phyloP scores from a whole-genome alignment of 1,140 invertebrate species.

The Aphis gossypii region DNA sequence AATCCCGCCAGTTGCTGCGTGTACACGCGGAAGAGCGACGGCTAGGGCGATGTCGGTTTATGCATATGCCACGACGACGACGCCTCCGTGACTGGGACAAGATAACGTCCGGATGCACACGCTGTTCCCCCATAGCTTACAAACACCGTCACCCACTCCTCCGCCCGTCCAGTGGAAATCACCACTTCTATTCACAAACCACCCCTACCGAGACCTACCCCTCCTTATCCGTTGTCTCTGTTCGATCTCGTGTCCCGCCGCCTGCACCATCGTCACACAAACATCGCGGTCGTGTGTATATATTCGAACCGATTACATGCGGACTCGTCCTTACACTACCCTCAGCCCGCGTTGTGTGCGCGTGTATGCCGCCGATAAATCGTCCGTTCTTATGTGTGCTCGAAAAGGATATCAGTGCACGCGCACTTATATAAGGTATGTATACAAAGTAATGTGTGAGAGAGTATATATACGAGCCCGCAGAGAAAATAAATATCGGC shows the following conservation, averaged over 20 bases:
- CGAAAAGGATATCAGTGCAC: background rate
- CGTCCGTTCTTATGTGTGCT: background rate
- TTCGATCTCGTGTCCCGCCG: background rate
- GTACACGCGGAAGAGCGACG: background rate
- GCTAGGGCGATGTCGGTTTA: conserved; percentile 37
- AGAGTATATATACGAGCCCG: background rate
- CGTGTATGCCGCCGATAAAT: background rate
- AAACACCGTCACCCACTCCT: background rate
- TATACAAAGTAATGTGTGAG: background rate
- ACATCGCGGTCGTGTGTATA: background rate
- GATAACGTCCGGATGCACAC: conserved; percentile 46
- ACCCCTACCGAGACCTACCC: background rate
- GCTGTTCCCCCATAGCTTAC: background rate
- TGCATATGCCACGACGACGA: conserved; percentile 32
- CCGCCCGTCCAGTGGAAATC: background rate
- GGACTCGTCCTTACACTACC: background rate
- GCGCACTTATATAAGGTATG: background rate
- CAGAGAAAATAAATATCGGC: background rate
- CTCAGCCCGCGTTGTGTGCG: background rate
- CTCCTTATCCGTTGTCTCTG: background rate
- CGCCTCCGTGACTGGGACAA: background rate
- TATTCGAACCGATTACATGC: background rate
- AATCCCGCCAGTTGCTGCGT: background rate
- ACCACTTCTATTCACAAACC: conserved; percentile 3
- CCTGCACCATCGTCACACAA: background rate